Base-by-base conservation (phyloP, 2,797 vertebrate genomes). In the Setipinna tenuifilis region DNA sequence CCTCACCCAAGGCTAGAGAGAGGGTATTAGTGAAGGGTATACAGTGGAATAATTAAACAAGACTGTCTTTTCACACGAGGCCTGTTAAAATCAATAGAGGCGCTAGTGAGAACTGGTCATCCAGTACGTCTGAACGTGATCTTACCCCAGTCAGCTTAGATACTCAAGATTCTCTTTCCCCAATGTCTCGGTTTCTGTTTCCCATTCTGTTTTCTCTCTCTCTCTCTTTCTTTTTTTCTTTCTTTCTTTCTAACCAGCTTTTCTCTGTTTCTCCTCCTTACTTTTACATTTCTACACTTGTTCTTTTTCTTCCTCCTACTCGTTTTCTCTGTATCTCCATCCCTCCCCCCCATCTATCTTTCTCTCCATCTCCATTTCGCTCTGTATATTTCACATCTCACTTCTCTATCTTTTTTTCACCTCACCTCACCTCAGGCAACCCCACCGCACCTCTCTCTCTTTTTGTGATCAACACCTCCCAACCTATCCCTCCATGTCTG, bases 21-120 rank as follows among this genome's bases (percentile, higher is more conserved):
- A 71, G 35, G 5, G 62, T 25, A 31, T 71, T 71, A 71, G 65
- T 25, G 31, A 12, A 25, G 65, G 14, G 25, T 71, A 16, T 71
- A 71, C 65, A 71, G 28, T 71, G 14, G 65, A 71, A 71, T 71
- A 71, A 71, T 71, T 71, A 71, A 71, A 71, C 65, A 71, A 71
- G 65, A 31, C 31, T 71, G 25, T 71, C 28, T 71, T 71, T 71
- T 71, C 65, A 71, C 65, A 71, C 65, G 14, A 71, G 65, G 28
- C 25, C 65, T 17, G 28, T 35, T 71, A 1, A 71, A 71, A 71
- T 71, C 65, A 71, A 31, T 31, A 71, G 65, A 31, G 65, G 65
- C 28, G 65, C 14, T 31, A 31, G 14, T 71, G 65, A 71, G 65
- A 35, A 16, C 65, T 14, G 3, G 28, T 71, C 25, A 71, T 71